Base-by-base conservation (phyloP, 2,888 invertebrate genomes). In the Charanyca ferruginea region DNA sequence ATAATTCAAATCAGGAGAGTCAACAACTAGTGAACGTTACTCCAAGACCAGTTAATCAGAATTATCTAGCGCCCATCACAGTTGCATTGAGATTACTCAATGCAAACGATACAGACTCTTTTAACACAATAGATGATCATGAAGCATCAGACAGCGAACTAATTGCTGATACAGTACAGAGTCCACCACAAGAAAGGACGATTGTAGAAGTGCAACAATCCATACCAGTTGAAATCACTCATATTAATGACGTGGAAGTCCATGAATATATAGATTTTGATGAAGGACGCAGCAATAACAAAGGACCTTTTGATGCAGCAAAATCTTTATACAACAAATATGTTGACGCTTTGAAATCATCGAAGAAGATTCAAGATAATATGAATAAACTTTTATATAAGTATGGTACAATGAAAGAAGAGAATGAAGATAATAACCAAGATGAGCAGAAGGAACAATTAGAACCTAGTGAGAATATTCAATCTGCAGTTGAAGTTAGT, bases 201-300 rank as follows among this genome's bases (percentile, higher is more conserved):
- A 88, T 95, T 41, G 97, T 97, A 1, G 97, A 97, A 90, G 90
- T 97, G 4, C 97, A 97, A 81, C 94, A 97, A 87, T 97, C 97
- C 0, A 91, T 97, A 20, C 96, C 96, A 0, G 88, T 96, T 65
- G 96, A 96, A 54, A 94, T 94, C 42, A 95, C 93, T 28, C 94
- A 95, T 64, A 94, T 95, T 38, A 95, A 95, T 71, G 94, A 93
- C 38, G 92, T 95, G 0, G 94, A 95, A 86, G 89, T 92, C 7
- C 94, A 95, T 18, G 91, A 94, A 63, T 94, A 95, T 84, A 86
- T 94, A 66, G 94, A 94, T 85, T 81, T 94, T 67, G 94, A 94
- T 13, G 91, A 93, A 83, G 94, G 92, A 2, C 90, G 92, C 79
- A 89, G 89, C 66, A 91, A 89, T 72, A 87, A 90, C 47, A 89